Evolutionary conservation across 2,797 vertebrate genomes (phyloP).

Genomic region (Florisuga fusca): DNA sequence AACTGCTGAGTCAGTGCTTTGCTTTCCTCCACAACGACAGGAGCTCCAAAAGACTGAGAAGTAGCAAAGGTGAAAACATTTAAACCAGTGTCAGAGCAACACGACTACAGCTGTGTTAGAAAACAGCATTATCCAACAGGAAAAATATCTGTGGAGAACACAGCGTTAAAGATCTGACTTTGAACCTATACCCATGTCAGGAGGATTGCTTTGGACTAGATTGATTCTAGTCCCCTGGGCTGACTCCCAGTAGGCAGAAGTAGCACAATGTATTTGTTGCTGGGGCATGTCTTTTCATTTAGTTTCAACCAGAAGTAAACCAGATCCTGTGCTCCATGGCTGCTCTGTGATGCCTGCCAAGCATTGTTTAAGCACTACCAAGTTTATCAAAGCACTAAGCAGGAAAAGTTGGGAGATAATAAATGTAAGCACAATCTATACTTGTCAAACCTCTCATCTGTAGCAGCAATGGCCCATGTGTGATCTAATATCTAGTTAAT

Average conservation of each 20-base stretch:
- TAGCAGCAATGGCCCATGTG: background rate
- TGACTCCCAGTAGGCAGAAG: background rate
- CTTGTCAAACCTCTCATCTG: background rate
- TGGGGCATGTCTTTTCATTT: background rate
- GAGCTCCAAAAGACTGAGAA: conserved; percentile 2
- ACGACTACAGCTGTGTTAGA: background rate
- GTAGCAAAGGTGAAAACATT: conserved; percentile 26
- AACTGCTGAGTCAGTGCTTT: conserved; percentile 39
- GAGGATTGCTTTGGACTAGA: background rate
- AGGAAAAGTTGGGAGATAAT: background rate
- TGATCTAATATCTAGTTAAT: background rate
- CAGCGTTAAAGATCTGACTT: background rate
- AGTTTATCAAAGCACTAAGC: background rate
- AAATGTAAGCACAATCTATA: background rate
- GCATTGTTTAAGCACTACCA: background rate
- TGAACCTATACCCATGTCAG: background rate
- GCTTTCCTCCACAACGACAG: background rate
- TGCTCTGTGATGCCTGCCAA: background rate
- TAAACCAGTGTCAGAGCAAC: background rate
- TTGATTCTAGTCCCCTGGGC: background rate
- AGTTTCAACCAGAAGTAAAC: background rate
- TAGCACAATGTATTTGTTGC: background rate
- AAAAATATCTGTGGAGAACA: background rate
- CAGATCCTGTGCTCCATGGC: background rate
- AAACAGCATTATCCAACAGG: background rate